Percentiles rank a stretch among this genome's conserved stretches.
These are phyloP conservation scores for Seira musarum DNA, from an alignment of 2,888 invertebrate genomes.

Conservation along the genomic window DNA sequence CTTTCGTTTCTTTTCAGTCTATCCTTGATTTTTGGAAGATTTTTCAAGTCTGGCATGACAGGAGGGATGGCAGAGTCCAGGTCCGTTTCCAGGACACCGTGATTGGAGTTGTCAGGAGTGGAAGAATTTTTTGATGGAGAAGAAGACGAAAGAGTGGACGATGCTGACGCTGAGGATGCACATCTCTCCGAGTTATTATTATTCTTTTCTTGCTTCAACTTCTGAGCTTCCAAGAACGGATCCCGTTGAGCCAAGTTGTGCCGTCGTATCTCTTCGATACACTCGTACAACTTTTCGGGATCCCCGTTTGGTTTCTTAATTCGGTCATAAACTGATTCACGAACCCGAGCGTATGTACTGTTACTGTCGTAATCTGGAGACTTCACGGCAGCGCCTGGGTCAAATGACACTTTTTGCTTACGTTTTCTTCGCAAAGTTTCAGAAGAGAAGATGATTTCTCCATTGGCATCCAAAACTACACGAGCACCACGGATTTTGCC, in stretches of 20 bases:
- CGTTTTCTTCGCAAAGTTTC: conserved; percentile 67
- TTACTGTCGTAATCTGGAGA: conserved; percentile 64
- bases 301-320: conserved; percentile 58
- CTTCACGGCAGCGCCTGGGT: conserved; percentile 69
- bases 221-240: conserved; percentile 53
- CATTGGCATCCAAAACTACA: conserved; percentile 69
- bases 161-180: conserved; percentile 15
- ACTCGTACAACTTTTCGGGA: conserved; percentile 68
- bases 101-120: conserved; percentile 31
- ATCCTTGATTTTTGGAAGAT: conserved; percentile 69
- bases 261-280: conserved; percentile 69
- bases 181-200: conserved; percentile 21
- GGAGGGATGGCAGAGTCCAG: conserved; percentile 69
- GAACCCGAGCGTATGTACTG: conserved; percentile 61
- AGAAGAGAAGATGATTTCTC: conserved; percentile 69
- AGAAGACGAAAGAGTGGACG: conserved; percentile 35
- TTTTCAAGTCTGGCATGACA: conserved; percentile 68
- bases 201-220: conserved; percentile 29
- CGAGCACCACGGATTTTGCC: conserved; percentile 68
- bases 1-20: conserved; percentile 69
- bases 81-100: conserved; percentile 68
- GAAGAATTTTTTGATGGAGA: conserved; percentile 37
- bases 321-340: conserved; percentile 69
- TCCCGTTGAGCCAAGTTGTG: conserved; percentile 67
- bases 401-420: conserved; percentile 68